Evolutionary conservation across 2,888 invertebrate genomes (phyloP), one percentile per base, ranked within the genome.

Genomic region (Apamea crenata): DNA sequence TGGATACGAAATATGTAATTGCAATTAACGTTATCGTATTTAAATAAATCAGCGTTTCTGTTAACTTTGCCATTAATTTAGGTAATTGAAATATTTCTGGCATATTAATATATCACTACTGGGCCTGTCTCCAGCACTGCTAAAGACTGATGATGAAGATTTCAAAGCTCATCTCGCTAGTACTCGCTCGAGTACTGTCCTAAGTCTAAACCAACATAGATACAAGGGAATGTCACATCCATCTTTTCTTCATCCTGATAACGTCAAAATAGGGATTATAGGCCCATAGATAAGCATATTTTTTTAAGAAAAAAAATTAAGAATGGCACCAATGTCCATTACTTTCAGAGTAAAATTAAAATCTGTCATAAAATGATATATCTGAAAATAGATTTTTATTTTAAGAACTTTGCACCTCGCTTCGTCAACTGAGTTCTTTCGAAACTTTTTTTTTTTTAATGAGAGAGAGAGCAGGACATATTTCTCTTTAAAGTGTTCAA

Each of bases 231-330:
- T 88, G 91, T 90, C 90, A 89, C 92, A 92, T 92, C 89, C 90
- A 93, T 93, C 92, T 92, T 90, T 86, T 86, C 86, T 85, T 87
- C 83, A 90, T 88, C 88, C 79, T 67, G 91, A 92, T 92, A 90
- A 90, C 36, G 91, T 91, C 93, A 90, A 87, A 92, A 88, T 80
- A 86, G 77, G 88, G 87, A 90, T 90, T 90, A 85, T 70, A 78
- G 77, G 72, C 70, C 81, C 80, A 82, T 81, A 81, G 89, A 90
- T 89, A 90, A 90, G 84, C 53, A 77, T 65, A 76, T 75, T 82
- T 82, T 82, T 84, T 73, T 14, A 80, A 82, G 68, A 82, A 77
- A 67, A 63, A 79, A 78, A 79, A 78, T 82, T 77, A 74, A 40
- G 73, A 83, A 84, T 77, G 80, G 40, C 76, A 74, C 76, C 80